phyloP scores from a whole-genome alignment of 2,113 vertebrate genomes.

The Zeus faber region DNA sequence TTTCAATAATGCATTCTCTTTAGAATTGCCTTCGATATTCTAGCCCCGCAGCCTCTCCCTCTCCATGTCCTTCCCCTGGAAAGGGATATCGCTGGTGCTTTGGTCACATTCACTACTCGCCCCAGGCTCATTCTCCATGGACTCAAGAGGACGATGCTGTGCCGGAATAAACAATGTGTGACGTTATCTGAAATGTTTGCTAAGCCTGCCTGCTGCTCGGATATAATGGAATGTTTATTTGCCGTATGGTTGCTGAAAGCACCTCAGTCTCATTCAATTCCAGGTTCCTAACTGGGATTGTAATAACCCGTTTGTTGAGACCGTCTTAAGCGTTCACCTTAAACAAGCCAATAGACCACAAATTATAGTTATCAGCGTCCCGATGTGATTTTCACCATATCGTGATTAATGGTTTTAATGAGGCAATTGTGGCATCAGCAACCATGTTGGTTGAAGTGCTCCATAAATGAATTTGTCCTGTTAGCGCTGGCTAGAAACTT shows the following conservation, averaged over 20 bases:
- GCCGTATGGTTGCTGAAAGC: constrained; percentile 9
- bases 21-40: constrained; percentile 64
- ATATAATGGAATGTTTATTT: constrained; percentile 50
- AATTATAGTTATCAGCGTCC: constrained; percentile 32
- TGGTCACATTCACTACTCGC: constrained; percentile 21
- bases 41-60: constrained; percentile 32
- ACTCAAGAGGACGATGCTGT: constrained; percentile 29
- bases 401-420: constrained; percentile 32
- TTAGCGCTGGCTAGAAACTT: constrained; percentile 17
- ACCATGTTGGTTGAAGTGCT: constrained; percentile 30
- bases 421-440: constrained; percentile 14
- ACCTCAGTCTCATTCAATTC: constrained; percentile 26
- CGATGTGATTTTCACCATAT: constrained; percentile 16
- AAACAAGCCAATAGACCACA: constrained; percentile 44
- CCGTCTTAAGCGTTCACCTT: not conserved
- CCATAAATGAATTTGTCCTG: constrained; percentile 17
- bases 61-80: not conserved
- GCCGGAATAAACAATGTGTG: constrained; percentile 31
- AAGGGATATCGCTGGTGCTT: constrained; percentile 23
- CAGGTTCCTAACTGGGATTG: constrained; percentile 11
- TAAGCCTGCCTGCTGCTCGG: constrained; percentile 37
- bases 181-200: constrained; percentile 36
- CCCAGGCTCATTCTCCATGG: constrained; percentile 20
- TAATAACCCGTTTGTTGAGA: constrained; percentile 34
- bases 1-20: constrained; percentile 71